Evolutionary conservation across 2,113 vertebrate species (phyloP), one percentile per base, ranked within the genome.

Genomic region (Tretioscincus oriximinensis): DNA sequence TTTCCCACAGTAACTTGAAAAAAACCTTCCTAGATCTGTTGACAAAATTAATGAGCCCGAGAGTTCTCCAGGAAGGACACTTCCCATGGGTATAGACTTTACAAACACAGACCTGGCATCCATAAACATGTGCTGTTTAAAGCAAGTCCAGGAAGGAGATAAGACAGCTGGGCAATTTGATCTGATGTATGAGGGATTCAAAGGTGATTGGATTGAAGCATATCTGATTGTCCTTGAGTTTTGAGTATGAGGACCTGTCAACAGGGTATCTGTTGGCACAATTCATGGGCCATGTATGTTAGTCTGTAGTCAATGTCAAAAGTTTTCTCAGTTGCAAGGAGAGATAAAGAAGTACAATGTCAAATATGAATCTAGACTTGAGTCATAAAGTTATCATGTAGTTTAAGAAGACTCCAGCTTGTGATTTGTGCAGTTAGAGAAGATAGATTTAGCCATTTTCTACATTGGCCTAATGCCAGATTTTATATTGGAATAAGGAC

Each of bases 181-280:
- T 86, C 0, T 0, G 22, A 21, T 75, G 0, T 45, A 65, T 9
- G 0, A 4, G 64, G 64, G 63, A 80, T 12, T 86, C 26, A 9
- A 82, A 75, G 77, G 69, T 75, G 87, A 73, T 84, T 90, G 87
- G 54, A 47, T 86, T 86, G 60, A 4, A 77, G 85, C 88, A 82
- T 86, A 89, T 89, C 76, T 87, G 88, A 88, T 88, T 89, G 89
- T 89, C 85, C 88, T 90, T 90, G 80, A 82, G 84, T 69, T 67
- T 41, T 60, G 86, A 86, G 83, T 78, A 90, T 60, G 86, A 86
- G 83, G 80, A 90, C 83, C 67, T 71, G 35, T 89, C 85, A 67
- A 81, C 1, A 0, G 8, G 63, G 58, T n/a, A 87, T 86, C 58
- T 81, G 35, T 41, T 83, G 78, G 29, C 83, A 84, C 82, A 26